Conservation (phyloP, 1,140 invertebrate genomes). For the Drosophila novamexicana region DNA sequence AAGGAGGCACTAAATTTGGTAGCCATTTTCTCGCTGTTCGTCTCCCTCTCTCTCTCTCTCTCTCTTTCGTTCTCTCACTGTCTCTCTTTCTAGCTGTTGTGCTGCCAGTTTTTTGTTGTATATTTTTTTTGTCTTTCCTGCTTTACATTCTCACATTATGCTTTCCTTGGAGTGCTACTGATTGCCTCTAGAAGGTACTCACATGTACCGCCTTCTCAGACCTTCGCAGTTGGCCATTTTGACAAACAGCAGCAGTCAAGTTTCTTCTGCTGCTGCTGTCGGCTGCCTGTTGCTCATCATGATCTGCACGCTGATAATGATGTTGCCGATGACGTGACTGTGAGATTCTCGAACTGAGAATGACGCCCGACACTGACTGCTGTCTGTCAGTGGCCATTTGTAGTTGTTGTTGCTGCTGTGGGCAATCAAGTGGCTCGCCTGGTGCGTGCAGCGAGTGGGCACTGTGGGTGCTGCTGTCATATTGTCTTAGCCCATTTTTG, state of each 20-base stretch:
- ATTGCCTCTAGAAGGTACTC: slow-evolving; percentile 57
- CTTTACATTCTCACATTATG: slow-evolving; percentile 70
- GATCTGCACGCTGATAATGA: slow-evolving; percentile 20
- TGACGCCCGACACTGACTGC: slow-evolving; percentile 38
- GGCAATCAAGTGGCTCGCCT: slow-evolving; percentile 32
- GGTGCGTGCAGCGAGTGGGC: slow-evolving; percentile 39
- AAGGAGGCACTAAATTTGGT: slow-evolving; percentile 55
- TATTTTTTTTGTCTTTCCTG: slow-evolving; percentile 35
- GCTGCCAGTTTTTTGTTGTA: slow-evolving; percentile 1
- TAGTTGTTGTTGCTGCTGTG: slow-evolving; percentile 14
- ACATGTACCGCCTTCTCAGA: slow-evolving; percentile 52
- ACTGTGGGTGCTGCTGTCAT: slow-evolving; percentile 40
- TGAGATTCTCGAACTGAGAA: slow-evolving; percentile 35
- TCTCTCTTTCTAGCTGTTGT: not conserved
- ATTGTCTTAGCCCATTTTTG: slow-evolving; percentile 43
- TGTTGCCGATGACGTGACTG: slow-evolving; percentile 73
- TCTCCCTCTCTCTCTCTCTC: not conserved
- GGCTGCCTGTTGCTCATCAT: slow-evolving; percentile 12
- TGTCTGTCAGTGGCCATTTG: slow-evolving; percentile 53
- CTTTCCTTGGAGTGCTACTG: slow-evolving; percentile 67
- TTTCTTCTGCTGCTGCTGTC: not conserved
- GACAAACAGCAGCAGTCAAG: slow-evolving; percentile 44
- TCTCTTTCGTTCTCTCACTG: slow-evolving; percentile 54
- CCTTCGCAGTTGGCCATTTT: slow-evolving; percentile 51
- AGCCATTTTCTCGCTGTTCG: slow-evolving; percentile 61